These are phyloP conservation scores for Melanotus villosus DNA, from an alignment of 2,888 invertebrate species.

Conservation along the genomic window DNA sequence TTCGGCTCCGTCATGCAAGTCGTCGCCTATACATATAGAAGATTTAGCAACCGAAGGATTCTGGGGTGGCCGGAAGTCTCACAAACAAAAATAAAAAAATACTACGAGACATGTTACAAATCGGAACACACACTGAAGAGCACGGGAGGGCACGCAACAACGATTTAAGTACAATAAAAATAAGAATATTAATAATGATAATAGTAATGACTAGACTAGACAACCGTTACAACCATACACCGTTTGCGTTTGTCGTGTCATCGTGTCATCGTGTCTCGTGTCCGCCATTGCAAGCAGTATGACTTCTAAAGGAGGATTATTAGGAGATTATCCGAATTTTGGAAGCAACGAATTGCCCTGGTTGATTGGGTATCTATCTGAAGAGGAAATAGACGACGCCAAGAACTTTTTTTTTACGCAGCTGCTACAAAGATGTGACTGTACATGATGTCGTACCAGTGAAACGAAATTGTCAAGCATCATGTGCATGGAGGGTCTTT, in stretches of 20 bases:
- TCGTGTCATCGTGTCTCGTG: background rate
- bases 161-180: no score
- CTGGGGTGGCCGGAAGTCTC: no score
- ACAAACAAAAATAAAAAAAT: no score
- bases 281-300: conserved; percentile 1
- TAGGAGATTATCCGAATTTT: conserved; percentile 3
- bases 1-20: no score
- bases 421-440: conserved; percentile 6
- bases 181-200: no score
- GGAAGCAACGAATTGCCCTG: background rate
- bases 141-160: no score
- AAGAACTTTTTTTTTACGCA: conserved; percentile 6
- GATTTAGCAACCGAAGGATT: no score
- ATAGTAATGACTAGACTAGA: no score
- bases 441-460: background rate
- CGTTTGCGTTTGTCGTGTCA: background rate
- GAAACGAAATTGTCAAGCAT: conserved; percentile 6
- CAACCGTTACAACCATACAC: background rate
- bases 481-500: background rate
- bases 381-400: conserved; percentile 1
- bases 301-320: background rate
- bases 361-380: background rate
- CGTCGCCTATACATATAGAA: no score
- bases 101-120: no score
- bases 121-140: no score